Evolutionary conservation across 2,797 vertebrate species (phyloP).

Genomic region (Artibeus jamaicensis): DNA sequence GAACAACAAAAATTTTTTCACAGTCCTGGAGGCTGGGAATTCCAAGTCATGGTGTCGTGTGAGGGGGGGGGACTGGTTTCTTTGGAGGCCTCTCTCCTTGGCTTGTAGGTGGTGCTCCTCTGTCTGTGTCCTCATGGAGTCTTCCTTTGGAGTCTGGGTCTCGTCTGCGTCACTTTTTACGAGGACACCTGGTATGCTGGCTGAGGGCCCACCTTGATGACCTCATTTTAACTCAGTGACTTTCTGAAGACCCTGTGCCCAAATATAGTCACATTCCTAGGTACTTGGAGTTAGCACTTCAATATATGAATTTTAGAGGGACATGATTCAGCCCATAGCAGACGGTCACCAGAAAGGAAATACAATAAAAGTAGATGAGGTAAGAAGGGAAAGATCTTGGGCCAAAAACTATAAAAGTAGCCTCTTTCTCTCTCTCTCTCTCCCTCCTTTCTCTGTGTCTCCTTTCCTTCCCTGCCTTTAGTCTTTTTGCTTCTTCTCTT

Average conservation of each 20-base stretch:
- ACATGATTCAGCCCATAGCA: not conserved
- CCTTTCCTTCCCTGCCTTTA: not conserved
- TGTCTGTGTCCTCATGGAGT: not conserved
- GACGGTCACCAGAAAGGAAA: not conserved
- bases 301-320: not conserved
- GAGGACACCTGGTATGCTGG: not conserved
- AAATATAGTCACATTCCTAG: not conserved
- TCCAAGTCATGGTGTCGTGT: not conserved
- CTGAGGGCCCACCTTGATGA: not conserved
- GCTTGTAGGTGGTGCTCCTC: not conserved
- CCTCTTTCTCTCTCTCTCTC: not conserved
- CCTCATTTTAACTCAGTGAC: not conserved
- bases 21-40: not conserved
- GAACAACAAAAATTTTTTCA: not conserved
- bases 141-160: not conserved
- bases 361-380: not conserved
- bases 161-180: not conserved
- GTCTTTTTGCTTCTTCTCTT: not conserved
- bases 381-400: not conserved
- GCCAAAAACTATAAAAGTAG: not conserved
- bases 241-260: not conserved
- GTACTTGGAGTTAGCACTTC: not conserved
- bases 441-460: not conserved
- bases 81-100: not conserved
- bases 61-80: not conserved